These are phyloP conservation scores for Pimephales promelas DNA, from an alignment of 2,113 vertebrate genomes.

Conservation along the genomic window DNA sequence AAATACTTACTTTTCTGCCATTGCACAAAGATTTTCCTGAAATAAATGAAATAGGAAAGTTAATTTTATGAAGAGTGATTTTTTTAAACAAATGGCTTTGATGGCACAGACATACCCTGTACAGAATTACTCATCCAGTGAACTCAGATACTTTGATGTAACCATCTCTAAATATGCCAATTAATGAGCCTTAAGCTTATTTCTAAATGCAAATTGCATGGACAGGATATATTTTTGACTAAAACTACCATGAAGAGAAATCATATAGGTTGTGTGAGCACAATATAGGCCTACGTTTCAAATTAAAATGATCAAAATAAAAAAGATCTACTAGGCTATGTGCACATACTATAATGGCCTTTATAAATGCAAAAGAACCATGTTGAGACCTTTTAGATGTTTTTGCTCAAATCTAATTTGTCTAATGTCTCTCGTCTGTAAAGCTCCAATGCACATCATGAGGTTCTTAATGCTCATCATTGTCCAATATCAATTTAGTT, in stretches of 20 bases:
- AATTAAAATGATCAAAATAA: background rate
- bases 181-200: background rate
- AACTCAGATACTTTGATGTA: background rate
- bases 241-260: background rate
- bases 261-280: background rate
- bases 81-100: background rate
- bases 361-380: background rate
- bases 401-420: background rate
- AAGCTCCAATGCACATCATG: background rate
- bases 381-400: background rate
- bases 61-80: background rate
- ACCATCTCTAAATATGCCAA: background rate
- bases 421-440: background rate
- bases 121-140: background rate
- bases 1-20: slow-evolving; percentile 54
- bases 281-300: background rate
- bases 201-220: background rate
- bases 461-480: background rate
- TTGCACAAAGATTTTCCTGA: background rate
- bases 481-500: background rate
- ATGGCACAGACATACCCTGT: background rate
- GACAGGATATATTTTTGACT: background rate
- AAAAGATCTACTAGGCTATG: background rate
- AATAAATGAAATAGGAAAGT: background rate
- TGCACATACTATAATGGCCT: background rate